A percentile compares a stretch with the other conserved stretches of the same genome.
Conservation (phyloP, 2,113 vertebrate genomes). For the Ranitomeya variabilis region DNA sequence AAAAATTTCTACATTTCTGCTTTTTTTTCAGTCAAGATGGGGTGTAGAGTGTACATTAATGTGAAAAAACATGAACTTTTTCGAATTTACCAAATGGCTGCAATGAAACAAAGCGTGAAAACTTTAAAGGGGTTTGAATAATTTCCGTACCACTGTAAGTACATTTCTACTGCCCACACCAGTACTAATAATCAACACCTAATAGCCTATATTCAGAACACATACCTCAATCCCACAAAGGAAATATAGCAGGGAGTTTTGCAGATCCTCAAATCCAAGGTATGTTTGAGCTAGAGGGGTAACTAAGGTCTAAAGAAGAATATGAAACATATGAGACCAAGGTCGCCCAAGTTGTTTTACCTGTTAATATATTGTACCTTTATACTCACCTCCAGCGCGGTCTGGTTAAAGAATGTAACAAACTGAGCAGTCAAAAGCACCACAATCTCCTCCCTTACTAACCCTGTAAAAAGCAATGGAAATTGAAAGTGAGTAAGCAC, state of each 20-base stretch:
- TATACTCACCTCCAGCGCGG: conserved; percentile 76
- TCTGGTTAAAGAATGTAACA: conserved; percentile 83
- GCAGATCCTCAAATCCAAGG: conserved; percentile 79
- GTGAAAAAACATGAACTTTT: too few relatives aligned
- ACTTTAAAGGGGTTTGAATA: too few relatives aligned
- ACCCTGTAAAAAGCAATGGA: conserved; percentile 66
- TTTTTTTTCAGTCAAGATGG: too few relatives aligned
- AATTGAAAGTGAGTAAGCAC: not conserved
- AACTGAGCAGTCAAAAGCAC: conserved; percentile 80
- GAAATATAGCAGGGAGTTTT: conserved; percentile 85
- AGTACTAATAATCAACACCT: not conserved
- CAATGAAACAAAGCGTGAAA: too few relatives aligned
- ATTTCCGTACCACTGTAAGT: not conserved
- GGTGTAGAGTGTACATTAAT: too few relatives aligned
- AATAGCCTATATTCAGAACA: not conserved
- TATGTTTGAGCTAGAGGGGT: conserved; percentile 81
- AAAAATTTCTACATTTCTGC: too few relatives aligned
- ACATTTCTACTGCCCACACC: not conserved
- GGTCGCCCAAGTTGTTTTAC: not conserved
- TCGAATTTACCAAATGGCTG: too few relatives aligned
- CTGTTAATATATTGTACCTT: too few relatives aligned
- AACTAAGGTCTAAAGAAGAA: conserved; percentile 79
- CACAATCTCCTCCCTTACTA: conserved; percentile 80
- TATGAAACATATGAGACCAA: not conserved
- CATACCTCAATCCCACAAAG: conserved; percentile 78